Conservation (phyloP, 2,113 vertebrate species). For the Hippocampus barbouri region DNA sequence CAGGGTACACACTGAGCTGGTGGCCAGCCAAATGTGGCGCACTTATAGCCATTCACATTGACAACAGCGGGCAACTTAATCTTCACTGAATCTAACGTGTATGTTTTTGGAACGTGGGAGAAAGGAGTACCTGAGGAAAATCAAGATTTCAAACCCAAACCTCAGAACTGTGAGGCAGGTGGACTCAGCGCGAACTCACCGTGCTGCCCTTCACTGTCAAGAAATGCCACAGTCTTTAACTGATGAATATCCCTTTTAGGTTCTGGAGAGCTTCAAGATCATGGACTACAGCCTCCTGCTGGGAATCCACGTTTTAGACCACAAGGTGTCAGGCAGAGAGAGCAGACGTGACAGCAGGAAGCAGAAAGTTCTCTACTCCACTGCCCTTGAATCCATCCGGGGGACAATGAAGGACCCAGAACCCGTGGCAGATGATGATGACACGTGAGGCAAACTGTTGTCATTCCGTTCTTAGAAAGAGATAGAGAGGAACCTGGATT, state of each 20-base stretch:
- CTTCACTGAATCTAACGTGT: too few species aligned
- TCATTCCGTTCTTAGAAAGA: background rate
- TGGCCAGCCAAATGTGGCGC: too few species aligned
- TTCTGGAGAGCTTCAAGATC: conserved; percentile 97
- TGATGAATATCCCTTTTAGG: conserved; percentile 62
- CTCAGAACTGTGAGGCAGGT: background rate
- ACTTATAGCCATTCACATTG: too few species aligned
- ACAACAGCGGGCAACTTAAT: too few species aligned
- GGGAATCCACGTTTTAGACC: conserved; percentile 84
- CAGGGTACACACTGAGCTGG: too few species aligned
- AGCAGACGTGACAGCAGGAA: conserved; percentile 78
- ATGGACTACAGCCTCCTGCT: conserved; percentile 97
- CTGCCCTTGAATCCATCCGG: conserved; percentile 94
- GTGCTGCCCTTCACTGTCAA: background rate
- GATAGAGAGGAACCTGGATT: background rate
- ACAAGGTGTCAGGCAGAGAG: conserved; percentile 71
- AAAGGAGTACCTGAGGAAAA: background rate
- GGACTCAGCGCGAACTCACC: background rate
- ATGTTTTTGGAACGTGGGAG: too few species aligned
- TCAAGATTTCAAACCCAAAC: too few species aligned
- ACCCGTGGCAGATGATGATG: conserved; percentile 72
- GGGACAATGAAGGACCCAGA: conserved; percentile 82
- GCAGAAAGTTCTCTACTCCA: conserved; percentile 94
- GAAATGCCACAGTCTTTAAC: background rate
- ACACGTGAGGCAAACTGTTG: conserved; percentile 77